These are phyloP conservation scores for Proterorhinus semilunaris DNA, from an alignment of 2,113 vertebrate genomes.

Conservation along the genomic window DNA sequence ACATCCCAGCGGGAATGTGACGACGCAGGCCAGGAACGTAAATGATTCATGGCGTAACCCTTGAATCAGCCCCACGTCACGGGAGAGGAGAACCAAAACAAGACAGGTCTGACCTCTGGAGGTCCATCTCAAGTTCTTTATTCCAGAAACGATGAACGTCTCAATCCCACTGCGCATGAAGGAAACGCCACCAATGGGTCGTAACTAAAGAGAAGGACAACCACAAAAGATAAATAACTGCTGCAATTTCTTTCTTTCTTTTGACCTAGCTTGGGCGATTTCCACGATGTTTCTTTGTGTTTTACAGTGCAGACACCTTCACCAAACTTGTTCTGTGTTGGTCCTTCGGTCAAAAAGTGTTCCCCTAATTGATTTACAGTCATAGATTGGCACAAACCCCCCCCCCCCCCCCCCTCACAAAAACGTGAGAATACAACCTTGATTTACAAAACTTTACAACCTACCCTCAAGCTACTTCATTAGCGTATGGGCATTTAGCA, in stretches of 20 bases:
- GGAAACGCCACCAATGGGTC: not conserved
- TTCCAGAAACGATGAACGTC: not conserved
- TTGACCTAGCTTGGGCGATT: too few relatives aligned
- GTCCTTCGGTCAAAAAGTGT: too few relatives aligned
- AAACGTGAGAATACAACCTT: not conserved
- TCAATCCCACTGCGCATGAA: not conserved
- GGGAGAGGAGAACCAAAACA: constrained; percentile 3
- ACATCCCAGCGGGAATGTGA: not conserved
- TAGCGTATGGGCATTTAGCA: not conserved
- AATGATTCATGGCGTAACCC: constrained; percentile 19
- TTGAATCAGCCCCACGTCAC: constrained; percentile 7
- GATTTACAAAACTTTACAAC: not conserved
- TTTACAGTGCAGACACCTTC: too few relatives aligned
- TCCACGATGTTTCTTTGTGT: too few relatives aligned
- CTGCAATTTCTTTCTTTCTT: too few relatives aligned
- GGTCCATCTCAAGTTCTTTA: constrained; percentile 7
- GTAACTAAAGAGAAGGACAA: too few relatives aligned
- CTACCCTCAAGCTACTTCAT: not conserved
- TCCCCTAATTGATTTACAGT: not conserved
- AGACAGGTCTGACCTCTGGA: constrained; percentile 6
- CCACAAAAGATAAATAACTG: too few relatives aligned
- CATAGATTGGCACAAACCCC: not conserved
- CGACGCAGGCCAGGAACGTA: not conserved
- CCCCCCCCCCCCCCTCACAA: not conserved
- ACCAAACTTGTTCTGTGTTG: too few relatives aligned